phyloP scores from a whole-genome alignment of 2,888 invertebrate species.

The Gastracanthus pulcherrimus region DNA sequence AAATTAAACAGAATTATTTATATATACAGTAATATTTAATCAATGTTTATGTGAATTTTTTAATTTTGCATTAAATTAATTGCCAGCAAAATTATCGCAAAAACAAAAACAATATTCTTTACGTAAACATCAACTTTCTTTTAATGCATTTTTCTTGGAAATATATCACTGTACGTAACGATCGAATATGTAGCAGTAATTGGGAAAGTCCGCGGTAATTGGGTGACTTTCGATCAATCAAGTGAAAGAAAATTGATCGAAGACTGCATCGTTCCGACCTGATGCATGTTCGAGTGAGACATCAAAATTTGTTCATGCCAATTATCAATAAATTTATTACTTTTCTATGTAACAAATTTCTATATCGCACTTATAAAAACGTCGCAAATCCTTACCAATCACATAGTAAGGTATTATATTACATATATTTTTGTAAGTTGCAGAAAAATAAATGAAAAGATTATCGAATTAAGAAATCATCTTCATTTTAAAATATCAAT shows the following conservation, averaged over 20 bases:
- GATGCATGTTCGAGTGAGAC: not conserved
- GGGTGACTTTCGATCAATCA: conserved; percentile 14
- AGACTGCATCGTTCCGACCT: not conserved
- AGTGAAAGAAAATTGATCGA: conserved; percentile 4
- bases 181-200: not conserved
- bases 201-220: conserved; percentile 4
- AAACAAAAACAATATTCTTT: not conserved
- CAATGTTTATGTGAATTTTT: not conserved
- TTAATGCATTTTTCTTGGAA: conserved; percentile 6
- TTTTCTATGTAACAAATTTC: no score
- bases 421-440: no score
- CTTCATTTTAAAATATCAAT: no score
- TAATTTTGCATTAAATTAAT: not conserved
- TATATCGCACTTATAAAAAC: no score
- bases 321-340: not conserved
- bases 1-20: not conserved
- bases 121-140: not conserved
- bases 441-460: no score
- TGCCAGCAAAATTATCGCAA: not conserved
- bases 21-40: not conserved
- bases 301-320: not conserved
- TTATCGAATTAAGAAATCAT: no score
- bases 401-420: no score
- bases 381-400: no score
- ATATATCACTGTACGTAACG: not conserved